A percentile compares a stretch with the other conserved stretches of the same genome.
Evolutionary conservation across 2,113 vertebrate species (phyloP).

Genomic region (Machaerirhynchus nigripectus): DNA sequence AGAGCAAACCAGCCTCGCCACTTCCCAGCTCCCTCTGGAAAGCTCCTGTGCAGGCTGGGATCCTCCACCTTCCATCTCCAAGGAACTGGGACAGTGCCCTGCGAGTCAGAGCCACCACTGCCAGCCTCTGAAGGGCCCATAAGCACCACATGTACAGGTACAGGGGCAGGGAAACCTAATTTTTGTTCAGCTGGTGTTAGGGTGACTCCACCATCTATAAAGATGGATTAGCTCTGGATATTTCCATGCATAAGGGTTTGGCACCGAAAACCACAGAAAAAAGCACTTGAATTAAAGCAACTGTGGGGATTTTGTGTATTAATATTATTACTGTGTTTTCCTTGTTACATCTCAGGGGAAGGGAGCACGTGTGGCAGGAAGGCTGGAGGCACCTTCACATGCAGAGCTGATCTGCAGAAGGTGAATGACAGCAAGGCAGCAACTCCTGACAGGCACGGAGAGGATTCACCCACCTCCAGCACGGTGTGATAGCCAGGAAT

Average conservation of each 20-base stretch:
- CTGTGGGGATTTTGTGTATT: not conserved
- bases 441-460: not conserved
- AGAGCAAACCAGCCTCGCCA: not conserved
- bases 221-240: not conserved
- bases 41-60: not conserved
- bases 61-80: not conserved
- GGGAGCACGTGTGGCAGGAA: not conserved
- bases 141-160: accelerated
- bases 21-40: not conserved
- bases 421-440: not conserved
- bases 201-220: not conserved
- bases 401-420: not conserved
- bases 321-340: not conserved
- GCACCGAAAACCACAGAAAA: not conserved
- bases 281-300: not conserved
- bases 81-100: not conserved
- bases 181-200: not conserved
- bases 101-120: accelerated
- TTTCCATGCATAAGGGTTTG: not conserved
- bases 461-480: not conserved
- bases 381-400: not conserved
- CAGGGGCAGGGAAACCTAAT: not conserved
- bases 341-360: not conserved
- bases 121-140: not conserved
- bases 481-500: not conserved